Evolutionary conservation across 23 tunicate genomes (phyloP), one percentile per base, ranked within the genome.

Genomic region (Oikopleura albicans): DNA sequence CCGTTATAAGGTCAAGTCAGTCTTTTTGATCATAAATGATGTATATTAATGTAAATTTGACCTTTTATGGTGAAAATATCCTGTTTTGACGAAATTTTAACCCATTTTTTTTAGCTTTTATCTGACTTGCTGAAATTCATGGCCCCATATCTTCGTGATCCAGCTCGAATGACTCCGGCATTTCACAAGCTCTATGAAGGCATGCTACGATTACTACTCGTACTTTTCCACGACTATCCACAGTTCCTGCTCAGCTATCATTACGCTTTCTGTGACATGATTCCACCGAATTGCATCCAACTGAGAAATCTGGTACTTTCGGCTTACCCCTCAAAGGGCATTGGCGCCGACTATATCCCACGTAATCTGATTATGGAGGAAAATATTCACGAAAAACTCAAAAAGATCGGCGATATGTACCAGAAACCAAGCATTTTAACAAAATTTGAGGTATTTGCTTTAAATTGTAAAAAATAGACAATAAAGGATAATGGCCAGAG

Each of bases 211-310:
- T 86, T 95, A 12, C 85, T 95, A 39, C 89, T 95, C 83, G 96
- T 95, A 0, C 86, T 95, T 2, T 88, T 95, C 0, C 99, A 95
- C 84, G 99, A 95, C 87, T 95, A 90, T 75, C 99, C 99, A 29
- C 97, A 95, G 87, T 95, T 95, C 84, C 85, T 95, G 40, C 89
- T 95, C 84, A 89, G 88, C 40, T 95, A 90, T 84, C 99, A 95
- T 85, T 95, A 90, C 87, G 91, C 90, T 56, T 95, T 95, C 83
- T 95, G 99, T 85, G 99, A 95, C 83, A 91, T 95, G 40, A 90
- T 95, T 39, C 99, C 99, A 1, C 91, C 99, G 49, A 95, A 95
- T 85, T 95, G 99, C 88, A 88, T 95, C 36, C 99, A 95, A 85
- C 87, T 95, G 39, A 88, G 99, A 38, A 95, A 95, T 66, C 85